A percentile compares a stretch with the other conserved stretches of the same genome.
Evolutionary conservation across 2,797 vertebrate species (phyloP).

Genomic region (Okamejei kenojei): DNA sequence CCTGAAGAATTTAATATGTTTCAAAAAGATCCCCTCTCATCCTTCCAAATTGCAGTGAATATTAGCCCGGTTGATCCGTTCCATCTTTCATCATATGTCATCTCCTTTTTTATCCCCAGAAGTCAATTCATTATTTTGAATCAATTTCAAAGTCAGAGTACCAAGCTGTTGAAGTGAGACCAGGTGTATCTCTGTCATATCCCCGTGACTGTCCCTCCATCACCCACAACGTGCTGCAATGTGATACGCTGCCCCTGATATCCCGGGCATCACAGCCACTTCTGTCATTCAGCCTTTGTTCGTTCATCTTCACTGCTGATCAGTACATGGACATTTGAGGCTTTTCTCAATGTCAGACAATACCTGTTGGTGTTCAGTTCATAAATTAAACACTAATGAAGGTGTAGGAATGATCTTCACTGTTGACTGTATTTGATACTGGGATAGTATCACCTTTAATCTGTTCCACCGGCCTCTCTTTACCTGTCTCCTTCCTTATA

Average conservation of each 20-base stretch:
- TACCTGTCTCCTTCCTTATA: background rate
- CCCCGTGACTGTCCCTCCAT: background rate
- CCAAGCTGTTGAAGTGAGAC: background rate
- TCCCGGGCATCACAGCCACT: background rate
- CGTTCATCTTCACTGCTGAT: background rate
- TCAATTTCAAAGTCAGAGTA: slow-evolving; percentile 7
- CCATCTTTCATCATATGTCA: no score
- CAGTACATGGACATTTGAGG: background rate
- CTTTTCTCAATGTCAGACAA: background rate
- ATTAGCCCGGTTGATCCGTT: no score
- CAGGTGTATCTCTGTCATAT: background rate
- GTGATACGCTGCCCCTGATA: background rate
- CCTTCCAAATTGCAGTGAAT: no score
- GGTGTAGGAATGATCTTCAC: background rate
- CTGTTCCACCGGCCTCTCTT: background rate
- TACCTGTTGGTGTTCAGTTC: background rate
- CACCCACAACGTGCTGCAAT: background rate
- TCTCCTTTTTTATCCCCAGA: background rate
- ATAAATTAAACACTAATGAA: background rate
- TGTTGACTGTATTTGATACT: background rate
- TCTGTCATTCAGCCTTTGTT: background rate
- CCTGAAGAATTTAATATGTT: no score
- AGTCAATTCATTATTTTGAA: slow-evolving; percentile 6
- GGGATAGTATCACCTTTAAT: background rate
- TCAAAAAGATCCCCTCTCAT: no score